Conservation (phyloP, 2,888 invertebrate species). For the Polyommatus iphigenia region DNA sequence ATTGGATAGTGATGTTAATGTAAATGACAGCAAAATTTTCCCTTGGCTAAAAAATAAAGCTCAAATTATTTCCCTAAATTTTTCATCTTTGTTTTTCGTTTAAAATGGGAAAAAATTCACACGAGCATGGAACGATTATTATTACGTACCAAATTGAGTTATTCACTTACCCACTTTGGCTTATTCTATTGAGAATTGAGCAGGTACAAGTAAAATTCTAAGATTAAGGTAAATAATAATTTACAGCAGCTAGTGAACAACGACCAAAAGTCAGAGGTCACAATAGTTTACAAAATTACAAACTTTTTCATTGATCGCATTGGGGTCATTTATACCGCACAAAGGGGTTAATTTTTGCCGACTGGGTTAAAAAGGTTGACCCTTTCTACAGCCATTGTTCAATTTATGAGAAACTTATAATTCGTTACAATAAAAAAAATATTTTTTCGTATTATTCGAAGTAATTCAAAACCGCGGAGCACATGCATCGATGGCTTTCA, state of each 20-base stretch:
- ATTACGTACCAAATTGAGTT: not conserved
- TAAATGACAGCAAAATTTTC: not conserved
- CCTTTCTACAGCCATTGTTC: constrained; percentile 66
- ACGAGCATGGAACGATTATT: not conserved
- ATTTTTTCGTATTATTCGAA: constrained; percentile 46
- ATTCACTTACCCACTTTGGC: not conserved
- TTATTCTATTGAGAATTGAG: not conserved
- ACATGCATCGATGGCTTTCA: constrained; percentile 64
- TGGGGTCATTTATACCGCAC: constrained; percentile 54
- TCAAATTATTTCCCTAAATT: not conserved
- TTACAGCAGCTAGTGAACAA: not conserved
- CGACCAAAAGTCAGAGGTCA: constrained; percentile 45
- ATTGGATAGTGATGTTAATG: not conserved
- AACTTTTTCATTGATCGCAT: constrained; percentile 42
- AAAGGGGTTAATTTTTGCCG: constrained; percentile 56
- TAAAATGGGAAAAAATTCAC: not conserved
- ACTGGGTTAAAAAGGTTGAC: constrained; percentile 55
- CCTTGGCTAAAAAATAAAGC: not conserved
- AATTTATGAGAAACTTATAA: constrained; percentile 56
- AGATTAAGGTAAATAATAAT: constrained; percentile 16
- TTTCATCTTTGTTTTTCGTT: not conserved
- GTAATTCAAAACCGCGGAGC: constrained; percentile 69
- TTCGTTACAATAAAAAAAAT: constrained; percentile 58
- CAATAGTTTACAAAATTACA: constrained; percentile 43
- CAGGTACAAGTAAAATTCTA: not conserved